A percentile compares a stretch with the other conserved stretches of the same genome.
Conservation (phyloP, 1,140 invertebrate species). For the Leptonema lineaticorne region DNA sequence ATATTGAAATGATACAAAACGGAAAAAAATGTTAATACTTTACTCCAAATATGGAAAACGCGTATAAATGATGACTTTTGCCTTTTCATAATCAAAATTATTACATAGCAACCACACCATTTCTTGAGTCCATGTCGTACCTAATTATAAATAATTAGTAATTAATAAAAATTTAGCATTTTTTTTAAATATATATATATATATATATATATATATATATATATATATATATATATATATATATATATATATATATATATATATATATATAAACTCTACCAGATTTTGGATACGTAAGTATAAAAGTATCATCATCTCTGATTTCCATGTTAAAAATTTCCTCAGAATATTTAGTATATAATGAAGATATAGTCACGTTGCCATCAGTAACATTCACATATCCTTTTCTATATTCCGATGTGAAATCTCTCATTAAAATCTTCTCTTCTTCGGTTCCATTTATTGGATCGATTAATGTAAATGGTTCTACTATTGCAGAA, state of each 20-base stretch:
- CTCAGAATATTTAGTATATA: background rate
- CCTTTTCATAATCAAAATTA: conserved; percentile 73
- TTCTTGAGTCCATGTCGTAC: conserved; percentile 87
- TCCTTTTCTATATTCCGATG: background rate
- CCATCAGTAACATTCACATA: background rate
- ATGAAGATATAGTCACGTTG: background rate
- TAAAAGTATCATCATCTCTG: conserved; percentile 13
- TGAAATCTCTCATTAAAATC: background rate
- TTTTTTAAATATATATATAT: too few relatives aligned
- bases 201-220: too few relatives aligned
- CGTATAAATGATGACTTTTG: conserved; percentile 63
- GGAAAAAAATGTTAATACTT: conserved; percentile 45
- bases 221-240: too few relatives aligned
- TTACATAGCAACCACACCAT: conserved; percentile 84
- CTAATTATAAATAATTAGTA: conserved; percentile 54
- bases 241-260: too few relatives aligned
- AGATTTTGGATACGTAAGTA: conserved; percentile 1
- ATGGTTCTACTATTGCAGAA: too few relatives aligned
- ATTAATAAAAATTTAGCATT: too few relatives aligned
- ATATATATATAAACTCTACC: too few relatives aligned
- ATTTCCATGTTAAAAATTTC: background rate
- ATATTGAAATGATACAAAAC: background rate
- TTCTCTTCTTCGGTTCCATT: background rate
- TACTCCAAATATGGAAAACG: conserved; percentile 58
- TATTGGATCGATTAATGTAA: conserved; percentile 27